A percentile compares a stretch with the other conserved stretches of the same genome.
phyloP scores from a whole-genome alignment of 2,888 invertebrate species.

The Tryphoninae sp. region DNA sequence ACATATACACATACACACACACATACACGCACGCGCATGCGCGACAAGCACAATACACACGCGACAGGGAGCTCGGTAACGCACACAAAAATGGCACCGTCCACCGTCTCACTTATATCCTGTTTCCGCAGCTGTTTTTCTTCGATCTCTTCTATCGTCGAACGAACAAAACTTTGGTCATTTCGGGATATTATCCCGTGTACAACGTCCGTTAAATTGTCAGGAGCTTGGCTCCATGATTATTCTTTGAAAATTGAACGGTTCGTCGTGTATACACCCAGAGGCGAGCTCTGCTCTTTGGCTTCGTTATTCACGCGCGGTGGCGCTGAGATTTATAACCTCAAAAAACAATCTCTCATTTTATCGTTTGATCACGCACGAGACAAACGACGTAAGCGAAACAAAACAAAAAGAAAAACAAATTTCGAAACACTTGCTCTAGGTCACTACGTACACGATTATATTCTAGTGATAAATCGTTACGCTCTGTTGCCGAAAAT shows the following conservation, averaged over 20 bases:
- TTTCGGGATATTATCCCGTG: conserved; percentile 38
- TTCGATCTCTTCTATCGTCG: not conserved
- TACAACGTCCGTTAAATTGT: conserved; percentile 32
- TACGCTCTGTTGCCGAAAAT: too few species aligned
- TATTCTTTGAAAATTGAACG: conserved; percentile 13
- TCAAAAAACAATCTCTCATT: conserved; percentile 29
- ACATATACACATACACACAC: not conserved
- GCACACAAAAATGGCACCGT: conserved; percentile 1
- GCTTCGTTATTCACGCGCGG: conserved; percentile 45
- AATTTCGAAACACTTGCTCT: too few species aligned
- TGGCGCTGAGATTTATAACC: conserved; percentile 54
- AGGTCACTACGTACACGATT: too few species aligned
- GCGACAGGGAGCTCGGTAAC: not conserved
- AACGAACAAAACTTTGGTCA: not conserved
- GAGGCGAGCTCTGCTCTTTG: not conserved
- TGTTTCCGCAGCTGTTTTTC: not conserved
- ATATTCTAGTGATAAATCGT: too few species aligned
- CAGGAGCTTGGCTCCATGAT: not conserved
- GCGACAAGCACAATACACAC: too few species aligned
- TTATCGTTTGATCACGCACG: too few species aligned
- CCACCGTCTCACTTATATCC: not conserved
- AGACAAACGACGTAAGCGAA: too few species aligned
- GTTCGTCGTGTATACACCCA: not conserved
- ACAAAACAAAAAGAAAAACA: too few species aligned
- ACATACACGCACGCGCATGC: too few species aligned